These are phyloP conservation scores for Falco novaeseelandiae DNA, from an alignment of 2,797 vertebrate genomes.

Conservation along the genomic window DNA sequence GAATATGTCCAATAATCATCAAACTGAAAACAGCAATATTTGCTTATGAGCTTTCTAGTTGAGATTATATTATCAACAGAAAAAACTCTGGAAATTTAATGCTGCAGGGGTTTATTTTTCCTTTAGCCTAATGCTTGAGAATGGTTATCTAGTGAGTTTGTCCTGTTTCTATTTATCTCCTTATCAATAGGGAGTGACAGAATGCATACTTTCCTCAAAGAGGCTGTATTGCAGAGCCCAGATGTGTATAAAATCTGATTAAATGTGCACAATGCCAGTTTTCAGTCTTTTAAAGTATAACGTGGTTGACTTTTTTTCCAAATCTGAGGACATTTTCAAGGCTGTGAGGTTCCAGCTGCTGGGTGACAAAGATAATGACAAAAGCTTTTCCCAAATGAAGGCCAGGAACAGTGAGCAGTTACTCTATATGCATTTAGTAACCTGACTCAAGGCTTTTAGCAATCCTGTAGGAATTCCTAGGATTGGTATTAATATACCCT, in stretches of 20 bases:
- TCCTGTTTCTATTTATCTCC: constrained; percentile 42
- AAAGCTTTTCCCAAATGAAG: constrained; percentile 23
- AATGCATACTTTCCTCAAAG: constrained; percentile 37
- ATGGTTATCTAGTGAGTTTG: background rate
- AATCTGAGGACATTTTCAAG: constrained; percentile 35
- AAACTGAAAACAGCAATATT: background rate
- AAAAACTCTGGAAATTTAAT: background rate
- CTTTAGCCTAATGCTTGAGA: constrained; percentile 1
- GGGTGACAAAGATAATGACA: constrained; percentile 55
- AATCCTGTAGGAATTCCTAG: background rate
- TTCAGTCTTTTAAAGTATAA: constrained; percentile 58
- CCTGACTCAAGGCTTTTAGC: constrained; percentile 1
- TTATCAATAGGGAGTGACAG: constrained; percentile 66
- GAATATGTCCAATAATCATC: background rate
- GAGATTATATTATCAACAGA: background rate
- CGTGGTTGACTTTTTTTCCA: constrained; percentile 29
- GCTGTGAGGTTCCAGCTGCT: constrained; percentile 39
- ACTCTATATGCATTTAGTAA: background rate
- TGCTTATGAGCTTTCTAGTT: background rate
- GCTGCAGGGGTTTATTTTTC: background rate
- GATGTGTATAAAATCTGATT: constrained; percentile 69
- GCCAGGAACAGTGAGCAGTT: background rate
- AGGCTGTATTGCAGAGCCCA: constrained; percentile 37
- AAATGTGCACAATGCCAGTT: constrained; percentile 52
- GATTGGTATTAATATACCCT: background rate